Base-by-base conservation (phyloP, 2,888 invertebrate genomes). In the Neelides folsomi region DNA sequence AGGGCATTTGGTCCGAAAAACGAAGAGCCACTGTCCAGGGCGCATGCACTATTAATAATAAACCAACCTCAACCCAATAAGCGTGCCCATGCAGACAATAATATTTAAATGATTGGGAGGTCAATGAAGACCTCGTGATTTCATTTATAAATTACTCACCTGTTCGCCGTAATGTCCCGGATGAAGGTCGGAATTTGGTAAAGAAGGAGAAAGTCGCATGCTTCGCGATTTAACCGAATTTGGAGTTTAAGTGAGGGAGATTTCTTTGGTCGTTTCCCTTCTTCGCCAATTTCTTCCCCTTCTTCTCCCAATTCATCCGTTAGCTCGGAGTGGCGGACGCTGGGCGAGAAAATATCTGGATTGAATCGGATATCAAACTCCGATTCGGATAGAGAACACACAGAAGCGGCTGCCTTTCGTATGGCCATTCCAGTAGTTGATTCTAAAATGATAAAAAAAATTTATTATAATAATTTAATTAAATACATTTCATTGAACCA, bases 351-450 rank as follows among this genome's bases (percentile, higher is more conserved):
- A 56, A 95, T 92, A 73, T 98, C 98, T 1, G 97, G 94, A 75
- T 98, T 98, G 74, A 98, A 98, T 56, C 93, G 81, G 60, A 98
- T 86, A 70, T 92, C 93, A 72, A 97, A 95, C 71, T 94, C 94
- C 0, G 88, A 84, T 64, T 94, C 93, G 70, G 89, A 88, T 6
- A 97, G 77, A 0, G 95, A 97, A 0, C 90, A 90, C 4, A 97
- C 94, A 19, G 90, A 86, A 7, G 80, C 75, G 7, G 93, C 88
- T 2, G 97, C 95, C 56, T 85, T 82, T 62, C 82, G 83, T 0
- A 97, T 88, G 42, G 76, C 73, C 40, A 60, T 63, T 46, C 57
- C 57, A n/a, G 62, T 62, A 3, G 55, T 59, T 1, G 61, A 61
- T 51, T 59, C 61, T 57, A 16, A 1, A 49, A 15, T n/a, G n/a